Conservation (phyloP, 2,113 vertebrate genomes). For the Ammodytes dubius region DNA sequence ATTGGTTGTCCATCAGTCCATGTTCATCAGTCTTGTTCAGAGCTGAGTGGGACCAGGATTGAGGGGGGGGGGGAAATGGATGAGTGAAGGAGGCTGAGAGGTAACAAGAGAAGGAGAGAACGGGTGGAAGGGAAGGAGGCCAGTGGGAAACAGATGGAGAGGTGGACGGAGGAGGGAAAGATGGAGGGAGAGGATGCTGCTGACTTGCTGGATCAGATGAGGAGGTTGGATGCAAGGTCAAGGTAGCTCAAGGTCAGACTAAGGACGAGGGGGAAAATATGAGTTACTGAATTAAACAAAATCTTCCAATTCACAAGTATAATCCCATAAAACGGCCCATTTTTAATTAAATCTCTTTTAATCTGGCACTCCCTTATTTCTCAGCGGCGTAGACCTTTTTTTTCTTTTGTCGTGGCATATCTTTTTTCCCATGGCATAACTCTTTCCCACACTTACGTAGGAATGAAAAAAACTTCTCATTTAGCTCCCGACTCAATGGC, state of each 20-base stretch:
- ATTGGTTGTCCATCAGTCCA: slow-evolving; percentile 24
- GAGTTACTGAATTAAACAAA: slow-evolving; percentile 38
- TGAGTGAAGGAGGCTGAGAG: slow-evolving; percentile 11
- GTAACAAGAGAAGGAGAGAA: slow-evolving; percentile 28
- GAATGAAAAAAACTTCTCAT: slow-evolving; percentile 67
- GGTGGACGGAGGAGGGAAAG: slow-evolving; percentile 19
- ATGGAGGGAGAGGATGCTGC: slow-evolving; percentile 23
- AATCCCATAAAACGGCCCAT: slow-evolving; percentile 63
- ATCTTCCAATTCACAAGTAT: slow-evolving; percentile 50
- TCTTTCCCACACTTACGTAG: slow-evolving; percentile 76
- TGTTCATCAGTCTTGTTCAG: slow-evolving; percentile 61
- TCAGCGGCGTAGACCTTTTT: slow-evolving; percentile 50
- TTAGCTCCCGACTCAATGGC: slow-evolving; percentile 62
- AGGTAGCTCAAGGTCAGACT: slow-evolving; percentile 55
- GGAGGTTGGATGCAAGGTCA: slow-evolving; percentile 25
- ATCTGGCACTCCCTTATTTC: slow-evolving; percentile 39
- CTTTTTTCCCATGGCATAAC: slow-evolving; percentile 62
- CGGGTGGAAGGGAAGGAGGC: slow-evolving; percentile 2
- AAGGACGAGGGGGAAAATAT: not conserved
- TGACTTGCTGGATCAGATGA: slow-evolving; percentile 46
- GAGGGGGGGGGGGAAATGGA: slow-evolving; percentile 13
- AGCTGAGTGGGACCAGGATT: slow-evolving; percentile 34
- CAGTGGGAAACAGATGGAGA: slow-evolving; percentile 31
- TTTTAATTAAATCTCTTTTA: slow-evolving; percentile 75
- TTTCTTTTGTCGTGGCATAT: slow-evolving; percentile 71